A percentile compares a stretch with the other conserved stretches of the same genome.
phyloP scores from a whole-genome alignment of 1,140 invertebrate genomes.

The Panonychus citri region DNA sequence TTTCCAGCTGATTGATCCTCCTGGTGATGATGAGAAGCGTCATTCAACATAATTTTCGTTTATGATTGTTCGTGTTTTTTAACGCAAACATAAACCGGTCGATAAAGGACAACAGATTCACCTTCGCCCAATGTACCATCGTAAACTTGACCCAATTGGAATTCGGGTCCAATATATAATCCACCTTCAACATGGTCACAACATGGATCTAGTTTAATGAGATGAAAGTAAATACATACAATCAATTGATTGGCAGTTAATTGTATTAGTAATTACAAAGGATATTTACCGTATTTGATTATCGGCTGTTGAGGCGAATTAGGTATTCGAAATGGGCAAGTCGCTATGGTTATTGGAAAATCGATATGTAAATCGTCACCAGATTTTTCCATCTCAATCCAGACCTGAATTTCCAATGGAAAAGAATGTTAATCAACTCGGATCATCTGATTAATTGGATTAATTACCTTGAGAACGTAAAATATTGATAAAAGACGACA shows the following conservation, averaged over 20 bases:
- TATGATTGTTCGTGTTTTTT: not conserved
- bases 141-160: constrained; percentile 54
- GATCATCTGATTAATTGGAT: not conserved
- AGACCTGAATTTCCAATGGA: constrained; percentile 29
- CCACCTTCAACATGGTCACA: constrained; percentile 50
- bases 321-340: constrained; percentile 49
- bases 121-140: constrained; percentile 33
- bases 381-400: constrained; percentile 41
- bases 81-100: constrained; percentile 40
- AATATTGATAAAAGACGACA: constrained; percentile 54
- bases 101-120: constrained; percentile 32
- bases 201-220: constrained; percentile 44
- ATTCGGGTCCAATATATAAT: constrained; percentile 54
- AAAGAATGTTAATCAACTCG: constrained; percentile 2
- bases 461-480: constrained; percentile 44
- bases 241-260: not conserved
- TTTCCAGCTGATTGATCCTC: too few relatives aligned
- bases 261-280: too few relatives aligned
- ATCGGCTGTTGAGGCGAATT: constrained; percentile 37
- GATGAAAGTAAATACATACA: too few relatives aligned
- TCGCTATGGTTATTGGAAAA: constrained; percentile 57
- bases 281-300: constrained; percentile 46
- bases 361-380: constrained; percentile 47
- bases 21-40: too few relatives aligned
- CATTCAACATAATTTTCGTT: too few relatives aligned